Evolutionary conservation across 2,888 invertebrate genomes (phyloP).

Genomic region (Lithophane leautieri): DNA sequence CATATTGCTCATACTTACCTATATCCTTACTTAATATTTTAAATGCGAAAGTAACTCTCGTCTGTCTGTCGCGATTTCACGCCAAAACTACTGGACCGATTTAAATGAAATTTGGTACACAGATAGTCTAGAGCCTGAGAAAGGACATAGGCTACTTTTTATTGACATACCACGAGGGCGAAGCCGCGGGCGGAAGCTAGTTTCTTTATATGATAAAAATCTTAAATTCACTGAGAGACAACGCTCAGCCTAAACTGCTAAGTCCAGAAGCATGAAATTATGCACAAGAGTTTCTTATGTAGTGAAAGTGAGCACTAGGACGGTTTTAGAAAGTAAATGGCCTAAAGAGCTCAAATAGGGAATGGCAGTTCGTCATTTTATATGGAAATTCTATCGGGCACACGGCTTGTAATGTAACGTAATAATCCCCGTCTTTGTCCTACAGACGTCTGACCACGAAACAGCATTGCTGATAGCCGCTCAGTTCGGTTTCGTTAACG

Average conservation of each 20-base stretch:
- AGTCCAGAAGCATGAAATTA: not conserved
- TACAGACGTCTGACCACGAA: constrained; percentile 95
- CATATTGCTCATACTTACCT: not conserved
- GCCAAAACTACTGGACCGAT: no score
- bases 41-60: no score
- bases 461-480: constrained; percentile 98
- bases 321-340: not conserved
- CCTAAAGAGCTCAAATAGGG: not conserved
- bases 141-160: no score
- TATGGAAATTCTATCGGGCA: not conserved
- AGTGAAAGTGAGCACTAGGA: not conserved
- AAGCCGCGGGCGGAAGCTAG: no score
- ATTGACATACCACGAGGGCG: no score
- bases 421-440: constrained; percentile 4
- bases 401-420: not conserved
- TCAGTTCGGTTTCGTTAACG: constrained; percentile 97
- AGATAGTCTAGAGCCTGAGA: no score
- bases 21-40: no score
- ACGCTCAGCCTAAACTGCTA: not conserved
- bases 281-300: not conserved
- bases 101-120: no score
- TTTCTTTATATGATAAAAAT: not conserved
- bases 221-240: not conserved
- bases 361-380: not conserved
- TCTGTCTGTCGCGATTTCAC: no score